phyloP scores from a whole-genome alignment of 2,888 invertebrate genomes.

The Lydus trimaculatus region DNA sequence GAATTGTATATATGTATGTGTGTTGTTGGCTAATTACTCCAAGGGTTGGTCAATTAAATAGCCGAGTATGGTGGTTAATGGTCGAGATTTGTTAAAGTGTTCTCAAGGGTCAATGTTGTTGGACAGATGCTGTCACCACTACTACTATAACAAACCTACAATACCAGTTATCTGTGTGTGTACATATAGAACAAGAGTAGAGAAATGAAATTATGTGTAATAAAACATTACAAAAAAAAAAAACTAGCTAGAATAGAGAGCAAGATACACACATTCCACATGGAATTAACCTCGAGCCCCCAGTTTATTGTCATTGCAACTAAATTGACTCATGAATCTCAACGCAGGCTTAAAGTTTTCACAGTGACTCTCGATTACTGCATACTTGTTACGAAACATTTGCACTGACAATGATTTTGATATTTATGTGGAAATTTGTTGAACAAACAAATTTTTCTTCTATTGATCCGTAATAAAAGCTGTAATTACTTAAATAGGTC shows the following conservation, averaged over 20 bases:
- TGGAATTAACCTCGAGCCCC: constrained; percentile 49
- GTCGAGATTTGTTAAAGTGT: constrained; percentile 48
- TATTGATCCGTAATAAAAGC: no score
- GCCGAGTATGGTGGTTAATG: constrained; percentile 43
- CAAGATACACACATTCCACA: constrained; percentile 40
- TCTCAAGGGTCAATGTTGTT: constrained; percentile 42
- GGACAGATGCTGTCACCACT: constrained; percentile 35
- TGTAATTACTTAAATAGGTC: not conserved
- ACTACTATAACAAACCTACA: constrained; percentile 10
- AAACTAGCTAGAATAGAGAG: not conserved
- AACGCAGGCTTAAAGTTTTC: constrained; percentile 47
- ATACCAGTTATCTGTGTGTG: constrained; percentile 17
- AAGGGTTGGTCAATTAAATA: constrained; percentile 51
- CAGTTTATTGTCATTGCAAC: constrained; percentile 56
- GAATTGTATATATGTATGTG: constrained; percentile 30
- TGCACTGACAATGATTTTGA: constrained; percentile 35
- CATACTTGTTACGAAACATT: constrained; percentile 38
- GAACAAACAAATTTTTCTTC: no score
- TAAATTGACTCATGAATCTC: constrained; percentile 59
- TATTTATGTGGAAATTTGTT: constrained; percentile 30
- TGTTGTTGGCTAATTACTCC: constrained; percentile 48
- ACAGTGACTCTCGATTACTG: constrained; percentile 32
- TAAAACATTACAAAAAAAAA: constrained; percentile 22
- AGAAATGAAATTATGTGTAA: constrained; percentile 25
- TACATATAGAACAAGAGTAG: constrained; percentile 20